Evolutionary conservation across 2,113 vertebrate genomes (phyloP).

Genomic region (Apodemus speciosus): DNA sequence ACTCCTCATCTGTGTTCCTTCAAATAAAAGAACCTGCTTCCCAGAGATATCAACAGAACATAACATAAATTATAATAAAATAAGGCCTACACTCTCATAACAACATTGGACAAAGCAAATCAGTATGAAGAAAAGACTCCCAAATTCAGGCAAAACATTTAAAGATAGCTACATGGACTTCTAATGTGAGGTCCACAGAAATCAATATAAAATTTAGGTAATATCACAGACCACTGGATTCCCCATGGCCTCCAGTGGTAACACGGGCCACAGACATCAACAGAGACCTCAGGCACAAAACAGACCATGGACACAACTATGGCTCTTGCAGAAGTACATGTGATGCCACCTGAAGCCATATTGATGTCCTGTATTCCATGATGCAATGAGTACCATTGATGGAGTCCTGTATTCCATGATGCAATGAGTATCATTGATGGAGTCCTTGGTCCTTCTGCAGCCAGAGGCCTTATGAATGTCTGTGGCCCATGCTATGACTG

Average conservation of each 20-base stretch:
- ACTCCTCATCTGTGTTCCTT: neutral
- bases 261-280: neutral
- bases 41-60: neutral
- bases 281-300: neutral
- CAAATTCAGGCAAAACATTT: neutral
- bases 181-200: neutral
- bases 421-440: too few species aligned
- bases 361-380: neutral
- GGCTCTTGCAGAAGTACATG: neutral
- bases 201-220: neutral
- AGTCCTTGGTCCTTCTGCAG: neutral
- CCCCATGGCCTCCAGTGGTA: neutral
- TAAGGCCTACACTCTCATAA: neutral
- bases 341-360: neutral
- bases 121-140: neutral
- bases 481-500: neutral
- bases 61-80: neutral
- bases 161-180: neutral
- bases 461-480: neutral
- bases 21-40: neutral
- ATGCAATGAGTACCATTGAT: neutral
- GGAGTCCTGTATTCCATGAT: too few species aligned
- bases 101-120: neutral
- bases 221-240: neutral
- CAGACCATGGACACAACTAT: neutral